Evolutionary conservation across 2,113 vertebrate species (phyloP).

Genomic region (Varanus salvator): DNA sequence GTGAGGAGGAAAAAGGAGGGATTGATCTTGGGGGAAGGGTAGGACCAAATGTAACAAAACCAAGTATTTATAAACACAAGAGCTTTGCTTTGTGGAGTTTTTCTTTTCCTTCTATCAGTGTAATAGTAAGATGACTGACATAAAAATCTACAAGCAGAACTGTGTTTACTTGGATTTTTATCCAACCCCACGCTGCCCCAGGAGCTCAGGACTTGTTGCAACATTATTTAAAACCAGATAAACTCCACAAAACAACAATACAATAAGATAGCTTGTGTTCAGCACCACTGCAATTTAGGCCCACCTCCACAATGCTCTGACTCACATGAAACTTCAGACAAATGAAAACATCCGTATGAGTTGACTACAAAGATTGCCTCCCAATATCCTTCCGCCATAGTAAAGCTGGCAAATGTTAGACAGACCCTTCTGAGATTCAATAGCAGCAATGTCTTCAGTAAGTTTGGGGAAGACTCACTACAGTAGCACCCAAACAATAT

Average conservation of each 20-base stretch:
- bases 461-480: not conserved
- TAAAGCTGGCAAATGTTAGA: not conserved
- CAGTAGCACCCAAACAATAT: accelerated
- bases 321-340: not conserved
- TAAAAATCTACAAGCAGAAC: not conserved
- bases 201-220: not conserved
- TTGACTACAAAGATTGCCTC: not conserved
- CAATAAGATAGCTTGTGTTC: not conserved
- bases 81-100: not conserved
- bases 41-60: not conserved
- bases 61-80: not conserved
- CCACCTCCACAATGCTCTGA: not conserved
- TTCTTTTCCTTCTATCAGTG: not conserved
- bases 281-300: not conserved
- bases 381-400: not conserved
- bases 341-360: not conserved
- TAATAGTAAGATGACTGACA: conserved; percentile 11
- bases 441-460: not conserved
- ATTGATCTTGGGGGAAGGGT: not conserved
- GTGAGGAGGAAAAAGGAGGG: not conserved
- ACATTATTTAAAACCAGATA: conserved; percentile 6
- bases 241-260: not conserved
- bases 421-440: not conserved
- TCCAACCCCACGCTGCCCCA: conserved; percentile 14
- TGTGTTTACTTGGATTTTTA: conserved; percentile 1